phyloP scores from a whole-genome alignment of 2,797 vertebrate species.

The Potorous gilbertii region DNA sequence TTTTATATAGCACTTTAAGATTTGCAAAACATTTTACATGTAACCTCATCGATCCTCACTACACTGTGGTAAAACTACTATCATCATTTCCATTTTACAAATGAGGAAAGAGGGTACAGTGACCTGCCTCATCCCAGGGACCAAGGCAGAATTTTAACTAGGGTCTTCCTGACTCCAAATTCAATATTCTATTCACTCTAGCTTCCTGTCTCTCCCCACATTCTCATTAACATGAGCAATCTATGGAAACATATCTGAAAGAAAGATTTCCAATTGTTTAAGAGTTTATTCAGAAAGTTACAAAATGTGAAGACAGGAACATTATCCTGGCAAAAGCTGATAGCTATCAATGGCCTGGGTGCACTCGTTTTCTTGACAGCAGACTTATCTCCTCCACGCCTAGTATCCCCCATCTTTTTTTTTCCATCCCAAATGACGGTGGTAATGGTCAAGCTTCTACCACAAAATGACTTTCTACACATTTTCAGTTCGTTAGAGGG shows the following conservation, averaged over 20 bases:
- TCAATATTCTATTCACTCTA: neutral
- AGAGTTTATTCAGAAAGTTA: neutral
- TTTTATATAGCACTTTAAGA: neutral
- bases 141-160: neutral
- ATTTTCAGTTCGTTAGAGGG: neutral
- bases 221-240: neutral
- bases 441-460: too few species aligned
- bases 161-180: neutral
- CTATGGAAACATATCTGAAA: neutral
- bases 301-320: neutral
- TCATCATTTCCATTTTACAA: neutral
- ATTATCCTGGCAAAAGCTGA: neutral
- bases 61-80: neutral
- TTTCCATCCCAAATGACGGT: neutral
- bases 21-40: neutral
- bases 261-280: neutral
- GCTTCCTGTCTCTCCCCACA: neutral
- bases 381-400: neutral
- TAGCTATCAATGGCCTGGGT: neutral
- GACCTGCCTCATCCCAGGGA: neutral
- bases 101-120: neutral
- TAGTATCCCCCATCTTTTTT: neutral
- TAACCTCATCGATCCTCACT: neutral
- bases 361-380: neutral
- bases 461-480: neutral